Evolutionary conservation across 2,888 invertebrate genomes (phyloP), one percentile per base, ranked within the genome.

Genomic region (Plusia festucae): DNA sequence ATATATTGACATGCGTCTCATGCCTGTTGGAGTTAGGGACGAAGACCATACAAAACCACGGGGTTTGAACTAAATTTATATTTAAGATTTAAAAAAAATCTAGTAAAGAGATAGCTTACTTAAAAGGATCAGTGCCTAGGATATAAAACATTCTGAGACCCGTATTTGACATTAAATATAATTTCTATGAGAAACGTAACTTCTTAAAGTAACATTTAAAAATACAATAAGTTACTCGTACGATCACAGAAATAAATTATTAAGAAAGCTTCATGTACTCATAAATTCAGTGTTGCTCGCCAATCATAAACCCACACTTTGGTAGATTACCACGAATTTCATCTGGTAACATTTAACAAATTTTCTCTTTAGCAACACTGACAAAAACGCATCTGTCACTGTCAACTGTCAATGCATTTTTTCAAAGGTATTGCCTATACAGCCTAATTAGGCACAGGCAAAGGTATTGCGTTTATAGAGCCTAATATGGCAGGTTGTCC

Each of bases 401-500:
- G 53, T 63, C 59, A 60, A 49, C 52, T 70, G 58, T 61, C 59
- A 71, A 46, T 49, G 5, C 0, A 1, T 24, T 53, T 59, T 51
- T 22, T 58, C 51, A 11, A 57, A 72, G 77, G 56, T 27, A 62
- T 52, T n/a, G 24, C 46, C 40, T 18, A 2, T 9, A 22, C 53
- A 59, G 66, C 66, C 59, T 58, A 51, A 15, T 53, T 7, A 15
- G 34, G 44, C 5, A 2, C 6, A 53, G 53, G 68, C 59, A 65
- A 63, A 60, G 24, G 55, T 40, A 60, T 30, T 30, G 22, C n/a
- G 11, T 22, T 6, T 40, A 22, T 7, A 51, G 32, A 60, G 55
- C 52, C 66, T 83, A 97, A 87, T 97, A 97, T 11, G 96, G 95
- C 83, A 97, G 92, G 90, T 98, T 98, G 85, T 97, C 96, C 70